These are phyloP conservation scores for Fragum whitleyi DNA, from an alignment of 2,888 invertebrate genomes.

Conservation along the genomic window DNA sequence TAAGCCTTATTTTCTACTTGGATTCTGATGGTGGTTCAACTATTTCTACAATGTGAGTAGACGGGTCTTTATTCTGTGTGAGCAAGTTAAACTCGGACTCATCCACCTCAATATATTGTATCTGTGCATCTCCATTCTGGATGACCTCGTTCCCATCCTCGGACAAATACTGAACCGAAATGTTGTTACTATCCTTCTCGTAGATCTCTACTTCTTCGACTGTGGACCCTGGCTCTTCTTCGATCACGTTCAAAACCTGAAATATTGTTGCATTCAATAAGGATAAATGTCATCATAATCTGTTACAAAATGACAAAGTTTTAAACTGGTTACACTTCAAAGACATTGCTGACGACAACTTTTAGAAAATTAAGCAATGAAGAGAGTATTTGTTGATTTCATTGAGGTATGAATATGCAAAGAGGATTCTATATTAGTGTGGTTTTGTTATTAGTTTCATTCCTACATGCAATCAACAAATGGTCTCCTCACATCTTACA, in stretches of 20 bases:
- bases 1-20: neutral
- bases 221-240: neutral
- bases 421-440: no score
- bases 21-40: neutral
- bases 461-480: no score
- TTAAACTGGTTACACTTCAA: no score
- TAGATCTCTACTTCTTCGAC: neutral
- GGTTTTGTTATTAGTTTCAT: no score
- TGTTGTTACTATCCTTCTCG: neutral
- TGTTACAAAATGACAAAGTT: no score
- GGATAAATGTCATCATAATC: neutral
- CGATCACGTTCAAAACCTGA: slow-evolving; percentile 17
- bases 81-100: slow-evolving; percentile 18
- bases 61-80: neutral
- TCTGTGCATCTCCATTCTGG: neutral
- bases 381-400: no score
- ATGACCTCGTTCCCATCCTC: slow-evolving; percentile 13
- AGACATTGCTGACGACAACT: neutral
- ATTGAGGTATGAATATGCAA: no score
- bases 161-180: slow-evolving; percentile 1
- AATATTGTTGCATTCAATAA: no score
- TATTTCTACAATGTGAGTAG: neutral
- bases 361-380: no score
- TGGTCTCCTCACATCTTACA: no score
- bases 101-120: slow-evolving; percentile 19